Evolutionary conservation across 2,113 vertebrate genomes (phyloP).

Genomic region (Aviceda subcristata): DNA sequence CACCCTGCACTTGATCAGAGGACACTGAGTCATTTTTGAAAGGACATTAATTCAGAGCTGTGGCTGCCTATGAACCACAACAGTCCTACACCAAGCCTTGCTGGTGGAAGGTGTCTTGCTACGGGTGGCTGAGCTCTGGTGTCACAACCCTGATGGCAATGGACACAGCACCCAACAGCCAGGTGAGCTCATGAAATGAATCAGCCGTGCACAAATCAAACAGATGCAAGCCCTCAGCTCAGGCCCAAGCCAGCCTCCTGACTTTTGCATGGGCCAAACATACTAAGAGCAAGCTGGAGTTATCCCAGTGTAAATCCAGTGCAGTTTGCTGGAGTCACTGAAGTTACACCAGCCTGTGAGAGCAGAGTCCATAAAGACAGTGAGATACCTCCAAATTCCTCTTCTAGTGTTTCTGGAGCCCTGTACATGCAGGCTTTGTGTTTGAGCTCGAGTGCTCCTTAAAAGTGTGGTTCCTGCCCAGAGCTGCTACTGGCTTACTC

Average conservation of each 20-base stretch:
- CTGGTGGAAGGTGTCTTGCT: no score
- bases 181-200: neutral
- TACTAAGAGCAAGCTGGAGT: neutral
- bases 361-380: neutral
- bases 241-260: neutral
- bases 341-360: neutral
- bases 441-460: neutral
- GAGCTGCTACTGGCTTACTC: neutral
- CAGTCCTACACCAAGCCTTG: neutral
- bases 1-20: neutral
- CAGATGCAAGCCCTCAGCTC: neutral
- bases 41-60: neutral
- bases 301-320: neutral
- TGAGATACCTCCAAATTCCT: neutral
- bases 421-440: rapidly evolving
- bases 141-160: rapidly evolving
- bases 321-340: neutral
- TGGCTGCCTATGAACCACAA: neutral
- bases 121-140: rapidly evolving
- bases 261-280: rapidly evolving
- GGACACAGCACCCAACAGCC: neutral
- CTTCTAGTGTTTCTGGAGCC: neutral
- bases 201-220: neutral
- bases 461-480: neutral
- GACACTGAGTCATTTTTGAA: neutral